Conservation (phyloP, 2,113 vertebrate species). For the Nerophis lumbriciformis region DNA sequence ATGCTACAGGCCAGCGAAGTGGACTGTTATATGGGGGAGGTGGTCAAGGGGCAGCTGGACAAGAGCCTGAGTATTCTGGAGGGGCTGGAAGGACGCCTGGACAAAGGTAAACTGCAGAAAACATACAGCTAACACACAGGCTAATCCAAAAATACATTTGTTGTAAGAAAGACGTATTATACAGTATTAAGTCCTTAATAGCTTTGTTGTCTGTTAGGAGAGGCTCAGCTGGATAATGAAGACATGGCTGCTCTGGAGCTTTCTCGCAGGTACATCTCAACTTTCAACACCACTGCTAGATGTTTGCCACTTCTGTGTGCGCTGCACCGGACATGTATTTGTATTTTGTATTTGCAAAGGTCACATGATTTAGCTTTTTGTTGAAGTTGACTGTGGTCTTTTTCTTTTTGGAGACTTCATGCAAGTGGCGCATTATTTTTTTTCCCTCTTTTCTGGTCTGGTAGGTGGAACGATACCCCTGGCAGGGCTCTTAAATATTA, state of each 20-base stretch:
- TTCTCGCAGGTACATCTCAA: conserved; percentile 71
- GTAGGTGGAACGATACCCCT: too few species aligned
- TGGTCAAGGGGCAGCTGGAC: conserved; percentile 81
- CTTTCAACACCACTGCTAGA: background rate
- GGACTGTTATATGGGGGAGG: conserved; percentile 73
- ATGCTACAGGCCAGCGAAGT: conserved; percentile 79
- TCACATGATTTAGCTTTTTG: background rate
- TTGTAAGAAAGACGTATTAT: background rate
- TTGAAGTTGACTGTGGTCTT: background rate
- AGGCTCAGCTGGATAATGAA: conserved; percentile 63
- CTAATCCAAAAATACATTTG: background rate
- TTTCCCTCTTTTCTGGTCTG: too few species aligned
- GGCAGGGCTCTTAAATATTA: too few species aligned
- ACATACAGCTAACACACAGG: background rate
- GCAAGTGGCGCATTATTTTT: too few species aligned
- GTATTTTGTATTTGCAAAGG: too few species aligned
- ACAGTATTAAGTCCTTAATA: conserved; percentile 20
- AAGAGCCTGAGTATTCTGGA: conserved; percentile 75
- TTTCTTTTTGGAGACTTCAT: too few species aligned
- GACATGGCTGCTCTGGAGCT: conserved; percentile 63
- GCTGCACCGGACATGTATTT: background rate
- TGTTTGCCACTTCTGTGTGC: background rate
- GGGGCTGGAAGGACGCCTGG: conserved; percentile 75
- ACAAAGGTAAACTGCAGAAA: conserved; percentile 64
- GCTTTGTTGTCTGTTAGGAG: conserved; percentile 66